phyloP scores from a whole-genome alignment of 2,888 invertebrate species.

The Sicus ferrugineus region DNA sequence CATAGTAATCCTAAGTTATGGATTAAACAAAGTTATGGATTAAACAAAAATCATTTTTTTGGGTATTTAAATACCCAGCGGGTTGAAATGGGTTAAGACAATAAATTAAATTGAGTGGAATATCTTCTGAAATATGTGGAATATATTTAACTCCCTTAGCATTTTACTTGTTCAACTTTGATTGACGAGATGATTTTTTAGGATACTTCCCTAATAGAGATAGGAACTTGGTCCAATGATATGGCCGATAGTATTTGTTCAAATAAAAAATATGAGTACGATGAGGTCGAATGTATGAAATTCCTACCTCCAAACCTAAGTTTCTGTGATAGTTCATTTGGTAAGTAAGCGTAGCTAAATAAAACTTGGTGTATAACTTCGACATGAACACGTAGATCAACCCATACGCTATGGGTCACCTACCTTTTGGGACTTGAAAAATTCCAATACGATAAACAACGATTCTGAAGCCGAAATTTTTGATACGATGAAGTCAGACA shows the following conservation, averaged over 20 bases:
- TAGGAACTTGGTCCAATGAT: constrained; percentile 91
- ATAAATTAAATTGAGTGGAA: neutral
- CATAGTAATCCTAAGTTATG: too few relatives aligned
- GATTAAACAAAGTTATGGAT: too few relatives aligned
- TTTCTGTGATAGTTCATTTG: constrained; percentile 63
- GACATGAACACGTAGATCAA: constrained; percentile 54
- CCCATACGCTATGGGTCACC: constrained; percentile 63
- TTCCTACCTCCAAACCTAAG: constrained; percentile 73
- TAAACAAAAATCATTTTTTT: too few relatives aligned
- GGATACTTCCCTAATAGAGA: constrained; percentile 74
- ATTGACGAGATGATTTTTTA: constrained; percentile 34
- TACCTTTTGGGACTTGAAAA: constrained; percentile 61
- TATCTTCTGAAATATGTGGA: neutral
- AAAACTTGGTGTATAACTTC: neutral
- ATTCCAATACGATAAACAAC: constrained; percentile 37
- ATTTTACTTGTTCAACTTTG: too few relatives aligned
- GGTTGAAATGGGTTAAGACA: neutral
- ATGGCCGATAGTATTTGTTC: constrained; percentile 72
- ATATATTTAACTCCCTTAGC: too few relatives aligned
- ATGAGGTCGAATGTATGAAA: constrained; percentile 67
- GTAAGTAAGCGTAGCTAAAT: neutral
- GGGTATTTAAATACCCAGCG: too few relatives aligned
- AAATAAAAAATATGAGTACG: constrained; percentile 48
- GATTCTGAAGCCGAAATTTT: neutral
- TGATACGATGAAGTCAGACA: constrained; percentile 3